These are phyloP conservation scores for Drosophila atripex DNA, from an alignment of 2,888 invertebrate genomes.

Conservation along the genomic window DNA sequence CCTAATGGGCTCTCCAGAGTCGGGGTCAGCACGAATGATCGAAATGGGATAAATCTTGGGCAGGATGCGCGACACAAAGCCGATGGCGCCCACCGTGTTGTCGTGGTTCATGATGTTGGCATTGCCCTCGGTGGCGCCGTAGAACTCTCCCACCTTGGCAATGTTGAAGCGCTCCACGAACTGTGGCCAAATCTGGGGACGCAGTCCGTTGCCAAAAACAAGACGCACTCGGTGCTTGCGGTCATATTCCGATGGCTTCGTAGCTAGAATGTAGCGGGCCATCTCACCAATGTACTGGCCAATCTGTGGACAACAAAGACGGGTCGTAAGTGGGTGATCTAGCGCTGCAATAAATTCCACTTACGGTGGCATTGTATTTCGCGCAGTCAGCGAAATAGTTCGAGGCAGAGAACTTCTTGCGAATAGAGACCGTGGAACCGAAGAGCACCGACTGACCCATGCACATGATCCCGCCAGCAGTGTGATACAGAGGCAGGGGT, in stretches of 20 bases:
- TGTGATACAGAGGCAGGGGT: conserved; percentile 96
- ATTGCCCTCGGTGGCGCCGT: conserved; percentile 98
- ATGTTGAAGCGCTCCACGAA: conserved; percentile 94
- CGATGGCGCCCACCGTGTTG: conserved; percentile 96
- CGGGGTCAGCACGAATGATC: conserved; percentile 94
- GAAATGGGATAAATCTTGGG: conserved; percentile 96
- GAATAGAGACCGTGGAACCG: conserved; percentile 92
- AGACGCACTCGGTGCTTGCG: conserved; percentile 89
- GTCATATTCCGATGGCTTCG: conserved; percentile 88
- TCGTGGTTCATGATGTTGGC: conserved; percentile 97
- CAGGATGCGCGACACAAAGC: conserved; percentile 95
- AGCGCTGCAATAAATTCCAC: conserved; percentile 16
- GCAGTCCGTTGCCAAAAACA: conserved; percentile 95
- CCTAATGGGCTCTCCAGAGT: conserved; percentile 94
- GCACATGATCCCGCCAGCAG: conserved; percentile 95
- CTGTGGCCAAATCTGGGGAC: conserved; percentile 95
- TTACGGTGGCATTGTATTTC: conserved; percentile 96
- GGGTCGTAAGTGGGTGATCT: not conserved
- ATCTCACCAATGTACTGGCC: conserved; percentile 96
- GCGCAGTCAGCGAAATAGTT: conserved; percentile 96
- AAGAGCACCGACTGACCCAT: conserved; percentile 91
- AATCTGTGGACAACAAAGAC: conserved; percentile 84
- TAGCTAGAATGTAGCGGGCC: conserved; percentile 93
- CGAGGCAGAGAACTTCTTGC: conserved; percentile 96
- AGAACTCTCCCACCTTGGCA: conserved; percentile 93